Conservation (phyloP, 2,113 vertebrate genomes). For the Clarias magur region DNA sequence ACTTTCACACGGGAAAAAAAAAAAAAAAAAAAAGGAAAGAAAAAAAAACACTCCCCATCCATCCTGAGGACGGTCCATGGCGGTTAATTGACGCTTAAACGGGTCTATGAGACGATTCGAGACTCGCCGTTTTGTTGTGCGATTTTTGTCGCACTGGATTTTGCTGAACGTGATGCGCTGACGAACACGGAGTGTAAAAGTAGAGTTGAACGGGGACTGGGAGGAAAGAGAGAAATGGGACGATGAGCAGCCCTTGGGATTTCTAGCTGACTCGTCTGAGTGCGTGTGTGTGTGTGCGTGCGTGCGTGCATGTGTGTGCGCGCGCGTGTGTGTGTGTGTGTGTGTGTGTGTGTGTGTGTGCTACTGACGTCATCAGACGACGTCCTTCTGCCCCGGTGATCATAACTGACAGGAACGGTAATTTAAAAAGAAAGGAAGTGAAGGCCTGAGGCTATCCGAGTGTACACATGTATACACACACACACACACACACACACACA, state of each 20-base stretch:
- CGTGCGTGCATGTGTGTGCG: not conserved
- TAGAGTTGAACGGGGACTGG: not conserved
- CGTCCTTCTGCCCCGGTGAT: constrained; percentile 31
- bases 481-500: constrained; percentile 21
- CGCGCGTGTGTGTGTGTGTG: constrained; percentile 7
- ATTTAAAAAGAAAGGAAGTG: constrained; percentile 27
- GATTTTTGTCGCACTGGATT: not conserved
- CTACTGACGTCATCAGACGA: constrained; percentile 26
- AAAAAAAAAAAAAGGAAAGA: no score
- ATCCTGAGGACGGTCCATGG: not conserved
- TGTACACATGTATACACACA: not conserved
- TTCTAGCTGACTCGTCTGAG: not conserved
- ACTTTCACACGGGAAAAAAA: no score
- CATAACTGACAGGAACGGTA: constrained; percentile 26
- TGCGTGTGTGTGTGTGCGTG: not conserved
- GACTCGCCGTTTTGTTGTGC: not conserved
- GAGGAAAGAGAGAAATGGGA: not conserved
- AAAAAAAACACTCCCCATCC: not conserved
- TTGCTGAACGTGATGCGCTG: not conserved
- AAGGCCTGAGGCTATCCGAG: not conserved
- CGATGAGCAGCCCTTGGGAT: not conserved
- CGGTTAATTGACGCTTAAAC: not conserved
- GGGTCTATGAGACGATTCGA: not conserved
- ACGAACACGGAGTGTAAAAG: not conserved
- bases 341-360: not conserved